Evolutionary conservation across 2,888 invertebrate genomes (phyloP).

Genomic region (Eledona agricola): DNA sequence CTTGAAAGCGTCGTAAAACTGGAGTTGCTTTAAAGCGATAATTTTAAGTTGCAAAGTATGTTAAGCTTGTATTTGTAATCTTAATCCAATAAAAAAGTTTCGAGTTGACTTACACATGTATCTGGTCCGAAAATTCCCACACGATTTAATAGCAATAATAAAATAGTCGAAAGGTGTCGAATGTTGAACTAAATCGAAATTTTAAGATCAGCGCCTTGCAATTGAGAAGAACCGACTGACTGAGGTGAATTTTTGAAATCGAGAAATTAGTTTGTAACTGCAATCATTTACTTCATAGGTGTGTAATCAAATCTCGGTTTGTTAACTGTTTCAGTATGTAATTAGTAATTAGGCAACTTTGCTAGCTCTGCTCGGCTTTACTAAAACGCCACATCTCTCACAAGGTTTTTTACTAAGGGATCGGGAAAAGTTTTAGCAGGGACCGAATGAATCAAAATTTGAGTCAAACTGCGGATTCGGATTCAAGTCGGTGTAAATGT

Average conservation of each 20-base stretch:
- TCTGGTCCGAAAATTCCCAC: constrained; percentile 13
- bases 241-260: constrained; percentile 26
- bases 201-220: constrained; percentile 23
- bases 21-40: constrained; percentile 19
- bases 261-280: constrained; percentile 31
- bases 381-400: constrained; percentile 10
- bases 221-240: constrained; percentile 14
- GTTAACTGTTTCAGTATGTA: constrained; percentile 28
- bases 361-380: constrained; percentile 15
- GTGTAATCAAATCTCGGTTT: constrained; percentile 28
- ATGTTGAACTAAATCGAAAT: constrained; percentile 19
- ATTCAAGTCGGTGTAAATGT: too few relatives aligned
- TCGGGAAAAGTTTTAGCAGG: too few relatives aligned
- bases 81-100: constrained; percentile 12
- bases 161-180: constrained; percentile 23
- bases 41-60: constrained; percentile 8
- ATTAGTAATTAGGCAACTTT: constrained; percentile 30
- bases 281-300: constrained; percentile 28
- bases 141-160: constrained; percentile 24
- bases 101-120: constrained; percentile 8
- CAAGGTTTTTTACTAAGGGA: constrained; percentile 16
- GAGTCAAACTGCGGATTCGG: too few relatives aligned
- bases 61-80: constrained; percentile 16
- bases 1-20: too few relatives aligned
- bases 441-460: too few relatives aligned